Evolutionary conservation across 92 coral and sea anemone species (phyloP).

Genomic region (Desmophyllum pertusum): DNA sequence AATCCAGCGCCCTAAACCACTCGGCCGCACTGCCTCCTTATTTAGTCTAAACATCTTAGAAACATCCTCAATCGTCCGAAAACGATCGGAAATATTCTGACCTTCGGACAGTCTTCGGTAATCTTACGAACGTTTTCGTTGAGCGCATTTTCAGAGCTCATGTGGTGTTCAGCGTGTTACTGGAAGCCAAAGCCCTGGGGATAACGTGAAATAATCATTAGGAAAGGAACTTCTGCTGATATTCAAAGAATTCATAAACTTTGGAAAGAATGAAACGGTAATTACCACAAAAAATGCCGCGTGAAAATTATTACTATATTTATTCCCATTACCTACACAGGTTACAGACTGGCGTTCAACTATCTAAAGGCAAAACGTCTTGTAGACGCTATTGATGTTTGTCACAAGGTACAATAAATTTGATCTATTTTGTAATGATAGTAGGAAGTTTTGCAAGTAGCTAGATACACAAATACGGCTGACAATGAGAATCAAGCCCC

Average conservation of each 20-base stretch:
- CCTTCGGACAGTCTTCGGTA: neutral
- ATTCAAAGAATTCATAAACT: neutral
- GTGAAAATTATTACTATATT: no score
- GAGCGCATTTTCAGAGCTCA: neutral
- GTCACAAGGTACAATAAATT: conserved; percentile 81
- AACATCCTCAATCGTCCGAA: neutral
- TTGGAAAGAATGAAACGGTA: neutral
- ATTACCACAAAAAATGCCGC: neutral
- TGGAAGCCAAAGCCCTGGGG: neutral
- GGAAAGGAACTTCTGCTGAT: neutral
- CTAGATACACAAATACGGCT: neutral
- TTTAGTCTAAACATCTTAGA: neutral
- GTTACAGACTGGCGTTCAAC: conserved; percentile 94
- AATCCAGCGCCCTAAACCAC: no score
- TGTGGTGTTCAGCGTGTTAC: neutral
- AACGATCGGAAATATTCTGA: neutral
- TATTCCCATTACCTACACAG: conserved; percentile 42
- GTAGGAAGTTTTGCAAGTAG: neutral
- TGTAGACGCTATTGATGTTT: conserved; percentile 97
- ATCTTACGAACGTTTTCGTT: no score
- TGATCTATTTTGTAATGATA: neutral
- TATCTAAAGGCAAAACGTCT: conserved; percentile 97
- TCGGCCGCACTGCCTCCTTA: no score
- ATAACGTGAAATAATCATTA: neutral
- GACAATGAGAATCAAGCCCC: neutral